These are phyloP conservation scores for Phlogophora meticulosa DNA, from an alignment of 2,888 invertebrate genomes.

Conservation along the genomic window DNA sequence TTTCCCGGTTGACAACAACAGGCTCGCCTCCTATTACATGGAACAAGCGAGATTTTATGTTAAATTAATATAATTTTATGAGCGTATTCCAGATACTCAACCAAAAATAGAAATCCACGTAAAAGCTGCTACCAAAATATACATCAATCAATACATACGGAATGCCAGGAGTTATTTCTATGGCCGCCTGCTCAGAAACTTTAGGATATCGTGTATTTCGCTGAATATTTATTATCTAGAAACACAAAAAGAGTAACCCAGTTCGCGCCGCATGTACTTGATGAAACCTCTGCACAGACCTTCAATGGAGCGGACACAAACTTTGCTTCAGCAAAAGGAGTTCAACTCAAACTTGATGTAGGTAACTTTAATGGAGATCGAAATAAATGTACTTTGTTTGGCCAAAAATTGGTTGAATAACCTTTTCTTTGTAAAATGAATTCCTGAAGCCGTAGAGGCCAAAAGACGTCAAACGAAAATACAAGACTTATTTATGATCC, in stretches of 20 bases:
- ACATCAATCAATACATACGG: constrained; percentile 7
- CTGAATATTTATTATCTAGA: constrained; percentile 9
- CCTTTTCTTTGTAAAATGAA: not conserved
- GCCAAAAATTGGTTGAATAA: not conserved
- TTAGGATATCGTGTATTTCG: constrained; percentile 14
- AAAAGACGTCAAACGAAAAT: not conserved
- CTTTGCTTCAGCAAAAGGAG: constrained; percentile 29
- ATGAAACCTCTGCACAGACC: constrained; percentile 9
- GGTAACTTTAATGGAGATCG: constrained; percentile 6
- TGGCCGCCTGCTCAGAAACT: constrained; percentile 12
- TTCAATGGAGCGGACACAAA: constrained; percentile 24
- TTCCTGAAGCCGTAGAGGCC: not conserved
- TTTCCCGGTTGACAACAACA: no score
- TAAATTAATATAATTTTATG: no score
- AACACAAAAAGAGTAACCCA: constrained; percentile 2
- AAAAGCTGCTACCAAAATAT: no score
- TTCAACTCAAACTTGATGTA: constrained; percentile 31
- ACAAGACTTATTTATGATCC: not conserved
- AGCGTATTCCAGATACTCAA: no score
- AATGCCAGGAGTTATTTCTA: constrained; percentile 12
- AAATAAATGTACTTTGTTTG: constrained; percentile 1
- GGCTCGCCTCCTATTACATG: no score
- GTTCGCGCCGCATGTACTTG: constrained; percentile 17
- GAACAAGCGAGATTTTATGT: no score
- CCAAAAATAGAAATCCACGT: no score